Evolutionary conservation across 2,113 vertebrate genomes (phyloP).

Genomic region (Hyperopisus bebe): DNA sequence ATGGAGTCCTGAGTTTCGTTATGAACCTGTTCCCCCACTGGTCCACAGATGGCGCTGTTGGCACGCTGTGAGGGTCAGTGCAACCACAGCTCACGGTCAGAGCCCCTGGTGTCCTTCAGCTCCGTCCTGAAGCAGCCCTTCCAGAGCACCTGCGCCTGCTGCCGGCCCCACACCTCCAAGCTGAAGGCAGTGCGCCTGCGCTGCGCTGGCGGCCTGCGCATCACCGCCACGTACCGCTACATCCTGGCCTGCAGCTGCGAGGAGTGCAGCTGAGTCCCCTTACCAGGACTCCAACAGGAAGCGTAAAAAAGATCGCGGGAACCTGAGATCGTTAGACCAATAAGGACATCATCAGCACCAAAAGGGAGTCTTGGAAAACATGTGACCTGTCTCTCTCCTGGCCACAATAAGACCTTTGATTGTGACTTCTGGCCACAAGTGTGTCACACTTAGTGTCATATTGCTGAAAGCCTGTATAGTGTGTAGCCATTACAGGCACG

Average conservation of each 20-base stretch:
- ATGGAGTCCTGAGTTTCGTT: not conserved
- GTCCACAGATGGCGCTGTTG: conserved; percentile 83
- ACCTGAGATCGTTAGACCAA: not conserved
- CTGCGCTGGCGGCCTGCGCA: conserved; percentile 79
- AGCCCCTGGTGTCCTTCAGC: conserved; percentile 93
- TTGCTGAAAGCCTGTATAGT: not conserved
- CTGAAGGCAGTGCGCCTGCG: conserved; percentile 88
- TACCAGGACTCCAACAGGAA: not conserved
- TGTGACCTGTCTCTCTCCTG: not conserved
- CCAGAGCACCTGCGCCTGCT: conserved; percentile 88
- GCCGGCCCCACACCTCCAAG: conserved; percentile 92
- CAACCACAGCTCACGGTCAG: conserved; percentile 82
- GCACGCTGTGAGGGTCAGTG: conserved; percentile 92
- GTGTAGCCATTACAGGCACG: not conserved
- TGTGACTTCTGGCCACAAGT: not conserved
- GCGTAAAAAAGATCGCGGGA: not conserved
- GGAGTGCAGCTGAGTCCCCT: conserved; percentile 74
- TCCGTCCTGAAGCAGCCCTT: conserved; percentile 91
- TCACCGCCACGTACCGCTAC: conserved; percentile 94
- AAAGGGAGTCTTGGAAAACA: not conserved
- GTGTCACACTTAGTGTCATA: not conserved
- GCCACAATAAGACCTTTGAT: not conserved
- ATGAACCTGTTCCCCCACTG: conserved; percentile 18
- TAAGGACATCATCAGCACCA: not conserved
- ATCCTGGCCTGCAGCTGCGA: conserved; percentile 94